Evolutionary conservation across 2,888 invertebrate genomes (phyloP).

Genomic region (Cheilosia soror): DNA sequence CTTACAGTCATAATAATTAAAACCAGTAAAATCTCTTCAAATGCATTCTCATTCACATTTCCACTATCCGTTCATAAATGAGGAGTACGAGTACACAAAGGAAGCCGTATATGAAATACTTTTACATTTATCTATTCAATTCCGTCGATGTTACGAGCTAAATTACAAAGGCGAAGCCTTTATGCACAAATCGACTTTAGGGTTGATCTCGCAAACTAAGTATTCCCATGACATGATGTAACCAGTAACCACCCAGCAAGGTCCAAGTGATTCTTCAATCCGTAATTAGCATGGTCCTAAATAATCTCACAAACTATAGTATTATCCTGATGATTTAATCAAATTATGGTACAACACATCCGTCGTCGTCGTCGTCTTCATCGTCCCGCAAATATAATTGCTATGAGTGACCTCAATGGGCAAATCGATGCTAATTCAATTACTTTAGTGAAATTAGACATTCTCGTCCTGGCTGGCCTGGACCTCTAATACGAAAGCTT

Average conservation of each 20-base stretch:
- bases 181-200: constrained; percentile 11
- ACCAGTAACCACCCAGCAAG: not conserved
- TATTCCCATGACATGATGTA: constrained; percentile 29
- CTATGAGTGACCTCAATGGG: constrained; percentile 63
- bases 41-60: too few relatives aligned
- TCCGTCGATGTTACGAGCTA: not conserved
- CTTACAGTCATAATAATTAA: too few relatives aligned
- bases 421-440: constrained; percentile 71
- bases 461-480: not conserved
- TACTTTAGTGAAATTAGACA: constrained; percentile 68
- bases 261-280: constrained; percentile 33
- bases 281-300: constrained; percentile 49
- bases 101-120: too few relatives aligned
- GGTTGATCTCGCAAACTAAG: constrained; percentile 10
- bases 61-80: too few relatives aligned
- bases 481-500: constrained; percentile 7
- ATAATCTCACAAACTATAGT: constrained; percentile 35
- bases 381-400: constrained; percentile 56
- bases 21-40: too few relatives aligned
- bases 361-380: constrained; percentile 2
- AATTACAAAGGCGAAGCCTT: not conserved
- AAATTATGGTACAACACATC: constrained; percentile 60
- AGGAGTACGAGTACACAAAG: too few relatives aligned
- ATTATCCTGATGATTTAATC: constrained; percentile 62
- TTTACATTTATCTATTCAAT: too few relatives aligned